A percentile compares a stretch with the other conserved stretches of the same genome.
phyloP scores from a whole-genome alignment of 2,797 vertebrate genomes.

The Sebastes oblongus region DNA sequence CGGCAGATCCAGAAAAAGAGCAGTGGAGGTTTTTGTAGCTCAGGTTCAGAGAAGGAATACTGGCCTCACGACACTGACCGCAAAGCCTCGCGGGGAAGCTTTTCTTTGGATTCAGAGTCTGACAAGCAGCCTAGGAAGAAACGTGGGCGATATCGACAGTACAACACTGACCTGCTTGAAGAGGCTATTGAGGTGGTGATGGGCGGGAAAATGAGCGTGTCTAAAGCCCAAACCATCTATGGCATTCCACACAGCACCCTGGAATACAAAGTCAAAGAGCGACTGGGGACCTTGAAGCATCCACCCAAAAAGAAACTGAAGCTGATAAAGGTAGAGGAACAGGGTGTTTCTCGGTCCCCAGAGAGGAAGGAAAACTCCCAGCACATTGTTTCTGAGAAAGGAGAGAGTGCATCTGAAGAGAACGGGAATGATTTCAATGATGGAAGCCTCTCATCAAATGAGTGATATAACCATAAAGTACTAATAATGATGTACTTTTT shows the following conservation, averaged over 20 bases:
- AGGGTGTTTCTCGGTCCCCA: slow-evolving; percentile 29
- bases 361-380: slow-evolving; percentile 41
- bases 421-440: slow-evolving; percentile 44
- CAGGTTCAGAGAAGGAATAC: slow-evolving; percentile 83
- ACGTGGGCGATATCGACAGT: slow-evolving; percentile 96
- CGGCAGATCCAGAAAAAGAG: slow-evolving; percentile 89
- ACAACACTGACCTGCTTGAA: slow-evolving; percentile 98
- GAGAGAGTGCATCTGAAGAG: slow-evolving; percentile 44
- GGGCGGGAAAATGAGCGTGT: slow-evolving; percentile 99
- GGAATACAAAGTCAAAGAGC: slow-evolving; percentile 99
- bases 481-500: slow-evolving; percentile 32
- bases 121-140: slow-evolving; percentile 99
- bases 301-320: slow-evolving; percentile 99
- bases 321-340: slow-evolving; percentile 89
- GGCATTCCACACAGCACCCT: slow-evolving; percentile 99
- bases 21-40: slow-evolving; percentile 80
- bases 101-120: slow-evolving; percentile 92
- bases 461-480: slow-evolving; percentile 41
- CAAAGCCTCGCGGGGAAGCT: slow-evolving; percentile 88
- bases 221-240: slow-evolving; percentile 98
- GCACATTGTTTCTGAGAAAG: slow-evolving; percentile 37
- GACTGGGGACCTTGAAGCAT: slow-evolving; percentile 98
- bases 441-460: slow-evolving; percentile 54
- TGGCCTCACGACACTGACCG: slow-evolving; percentile 92
- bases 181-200: slow-evolving; percentile 98